These are phyloP conservation scores for Anagyrus pseudococci DNA, from an alignment of 2,888 invertebrate species.

Conservation along the genomic window DNA sequence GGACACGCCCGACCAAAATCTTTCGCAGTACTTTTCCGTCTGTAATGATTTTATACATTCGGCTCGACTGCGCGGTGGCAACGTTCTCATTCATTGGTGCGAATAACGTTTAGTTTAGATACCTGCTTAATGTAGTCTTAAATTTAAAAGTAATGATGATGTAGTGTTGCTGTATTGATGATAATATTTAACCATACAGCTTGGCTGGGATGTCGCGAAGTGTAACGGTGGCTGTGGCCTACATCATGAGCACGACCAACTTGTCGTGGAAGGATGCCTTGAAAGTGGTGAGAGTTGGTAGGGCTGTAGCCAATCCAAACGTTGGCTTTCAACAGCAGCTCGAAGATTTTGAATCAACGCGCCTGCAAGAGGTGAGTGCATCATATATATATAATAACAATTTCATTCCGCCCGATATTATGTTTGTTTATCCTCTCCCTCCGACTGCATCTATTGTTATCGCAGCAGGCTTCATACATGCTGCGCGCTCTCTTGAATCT, in stretches of 20 bases:
- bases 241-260: constrained; percentile 92
- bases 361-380: constrained; percentile 74
- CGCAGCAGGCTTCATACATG: too few species aligned
- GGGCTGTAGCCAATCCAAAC: constrained; percentile 95
- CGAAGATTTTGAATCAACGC: constrained; percentile 85
- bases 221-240: constrained; percentile 94
- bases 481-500: too few species aligned
- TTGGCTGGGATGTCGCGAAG: constrained; percentile 96
- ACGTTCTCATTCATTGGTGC: constrained; percentile 94
- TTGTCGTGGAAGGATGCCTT: constrained; percentile 91
- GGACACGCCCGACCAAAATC: constrained; percentile 93
- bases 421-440: too few species aligned
- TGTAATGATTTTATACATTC: constrained; percentile 97
- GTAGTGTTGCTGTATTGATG: too few species aligned
- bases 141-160: too few species aligned
- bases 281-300: constrained; percentile 90
- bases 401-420: background rate
- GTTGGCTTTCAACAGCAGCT: constrained; percentile 94
- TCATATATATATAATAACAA: background rate
- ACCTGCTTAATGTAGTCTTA: background rate
- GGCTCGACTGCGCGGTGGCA: constrained; percentile 86
- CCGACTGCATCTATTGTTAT: too few species aligned
- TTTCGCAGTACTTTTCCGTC: constrained; percentile 89
- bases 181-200: constrained; percentile 63
- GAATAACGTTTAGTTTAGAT: constrained; percentile 12